Conservation (phyloP, 1,140 invertebrate species). For the Drosophila miranda region DNA sequence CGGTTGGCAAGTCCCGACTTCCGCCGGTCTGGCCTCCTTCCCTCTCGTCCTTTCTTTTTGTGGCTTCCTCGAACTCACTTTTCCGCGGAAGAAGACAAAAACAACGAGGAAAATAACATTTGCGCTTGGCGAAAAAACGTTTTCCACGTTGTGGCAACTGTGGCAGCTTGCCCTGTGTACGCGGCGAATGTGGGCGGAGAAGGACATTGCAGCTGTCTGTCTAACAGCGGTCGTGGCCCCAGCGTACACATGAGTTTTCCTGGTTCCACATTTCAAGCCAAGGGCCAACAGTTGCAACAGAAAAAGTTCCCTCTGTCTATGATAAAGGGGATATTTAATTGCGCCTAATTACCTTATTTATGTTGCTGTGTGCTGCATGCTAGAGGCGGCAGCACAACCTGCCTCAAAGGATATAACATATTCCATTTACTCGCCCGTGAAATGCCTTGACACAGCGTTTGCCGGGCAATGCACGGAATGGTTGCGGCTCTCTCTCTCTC, state of each 20-base stretch:
- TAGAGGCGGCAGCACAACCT: slow-evolving; percentile 47
- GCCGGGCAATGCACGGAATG: slow-evolving; percentile 23
- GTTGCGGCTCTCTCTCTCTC: neutral
- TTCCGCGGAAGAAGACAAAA: slow-evolving; percentile 39
- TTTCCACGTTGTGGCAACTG: slow-evolving; percentile 68
- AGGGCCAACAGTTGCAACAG: slow-evolving; percentile 67
- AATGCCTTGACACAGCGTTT: slow-evolving; percentile 1
- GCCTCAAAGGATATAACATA: too few relatives aligned
- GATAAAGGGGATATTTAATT: slow-evolving; percentile 70
- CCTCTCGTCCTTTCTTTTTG: neutral
- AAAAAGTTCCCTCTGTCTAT: slow-evolving; percentile 52
- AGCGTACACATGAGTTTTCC: slow-evolving; percentile 53
- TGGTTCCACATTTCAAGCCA: slow-evolving; percentile 37
- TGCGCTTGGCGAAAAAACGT: slow-evolving; percentile 67
- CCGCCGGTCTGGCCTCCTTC: slow-evolving; percentile 8
- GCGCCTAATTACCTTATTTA: slow-evolving; percentile 79
- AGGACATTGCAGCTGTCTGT: slow-evolving; percentile 50
- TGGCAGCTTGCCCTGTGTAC: slow-evolving; percentile 34
- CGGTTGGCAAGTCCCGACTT: slow-evolving; percentile 64
- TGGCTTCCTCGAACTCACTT: neutral
- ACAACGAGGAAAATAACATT: slow-evolving; percentile 78
- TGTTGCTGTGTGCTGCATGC: slow-evolving; percentile 55
- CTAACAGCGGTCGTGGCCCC: slow-evolving; percentile 58
- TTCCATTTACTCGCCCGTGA: too few relatives aligned
- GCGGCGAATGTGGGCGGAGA: slow-evolving; percentile 23